Evolutionary conservation across 1,140 invertebrate species (phyloP).

Genomic region (Drosophila pandora): DNA sequence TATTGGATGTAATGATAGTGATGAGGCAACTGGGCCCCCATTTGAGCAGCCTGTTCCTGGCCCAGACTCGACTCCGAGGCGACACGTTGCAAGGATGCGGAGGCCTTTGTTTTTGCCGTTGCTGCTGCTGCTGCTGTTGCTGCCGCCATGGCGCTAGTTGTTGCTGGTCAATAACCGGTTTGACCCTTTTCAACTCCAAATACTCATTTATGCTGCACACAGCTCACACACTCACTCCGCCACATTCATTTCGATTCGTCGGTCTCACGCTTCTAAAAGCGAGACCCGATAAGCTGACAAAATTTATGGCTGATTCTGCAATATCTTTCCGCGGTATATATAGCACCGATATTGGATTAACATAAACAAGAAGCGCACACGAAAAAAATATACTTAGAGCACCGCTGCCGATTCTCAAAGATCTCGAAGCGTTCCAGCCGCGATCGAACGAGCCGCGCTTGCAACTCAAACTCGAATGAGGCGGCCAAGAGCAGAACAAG

Average conservation of each 20-base stretch:
- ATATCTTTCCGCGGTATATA: constrained; percentile 51
- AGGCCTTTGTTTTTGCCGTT: constrained; percentile 17
- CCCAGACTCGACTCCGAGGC: constrained; percentile 66
- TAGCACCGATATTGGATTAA: constrained; percentile 59
- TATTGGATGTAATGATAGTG: constrained; percentile 83
- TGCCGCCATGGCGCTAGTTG: constrained; percentile 49
- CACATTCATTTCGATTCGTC: constrained; percentile 13
- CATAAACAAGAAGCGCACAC: constrained; percentile 62
- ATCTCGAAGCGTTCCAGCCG: not conserved
- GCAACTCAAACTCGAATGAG: constrained; percentile 57
- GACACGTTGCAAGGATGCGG: constrained; percentile 76
- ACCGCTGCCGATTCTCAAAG: constrained; percentile 11
- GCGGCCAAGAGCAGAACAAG: constrained; percentile 4
- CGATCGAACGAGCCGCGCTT: constrained; percentile 35
- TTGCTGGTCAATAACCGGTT: constrained; percentile 65
- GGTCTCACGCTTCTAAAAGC: constrained; percentile 68
- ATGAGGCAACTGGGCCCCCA: constrained; percentile 48
- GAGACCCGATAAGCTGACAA: constrained; percentile 52
- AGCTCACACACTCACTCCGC: constrained; percentile 23
- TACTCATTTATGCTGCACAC: constrained; percentile 62
- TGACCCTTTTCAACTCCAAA: constrained; percentile 71
- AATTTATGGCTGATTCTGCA: constrained; percentile 70
- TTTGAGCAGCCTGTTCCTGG: constrained; percentile 26
- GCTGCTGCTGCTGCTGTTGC: constrained; percentile 20
- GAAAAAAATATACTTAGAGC: constrained; percentile 16